Evolutionary conservation across 2,113 vertebrate genomes (phyloP), one percentile per base, ranked within the genome.

Genomic region (Amia ocellicauda): DNA sequence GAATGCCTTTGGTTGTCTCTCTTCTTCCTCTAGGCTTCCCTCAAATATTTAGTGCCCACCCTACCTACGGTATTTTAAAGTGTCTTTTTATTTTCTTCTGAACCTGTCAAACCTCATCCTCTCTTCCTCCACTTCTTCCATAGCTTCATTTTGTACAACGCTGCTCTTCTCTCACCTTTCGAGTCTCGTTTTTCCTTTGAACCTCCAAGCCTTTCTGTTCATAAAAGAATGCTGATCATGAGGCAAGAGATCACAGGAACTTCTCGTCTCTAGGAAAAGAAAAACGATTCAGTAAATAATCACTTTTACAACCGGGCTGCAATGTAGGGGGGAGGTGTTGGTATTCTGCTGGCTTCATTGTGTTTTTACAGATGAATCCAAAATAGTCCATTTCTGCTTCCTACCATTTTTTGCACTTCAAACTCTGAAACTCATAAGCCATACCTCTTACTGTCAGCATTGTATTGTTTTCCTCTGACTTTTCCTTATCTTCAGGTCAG

Each of bases 141-240:
- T 24, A 29, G 27, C 57, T 55, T 67, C 51, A 60, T 69, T 69
- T 63, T 24, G 64, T 69, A 41, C 36, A 14, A 41, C 57, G n/a
- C 20, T 60, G 22, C 29, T 58, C 66, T 27, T 55, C 40, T 64
- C 40, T 19, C 60, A 68, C 40, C 58, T 66, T 51, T 45, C 40
- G 27, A 17, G 47, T 36, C 49, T 27, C 54, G 3, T 27, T 60
- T 3, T 19, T 19, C 16, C 27, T 51, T 26, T 19, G n/a, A n/a
- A n/a, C n/a, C 55, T 63, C 67, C 71, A 70, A 67, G 61, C 66
- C 40, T 19, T 57, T 63, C 77, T 80, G 23, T 57, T 19, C 54
- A 40, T 29, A 31, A 31, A 59, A 54, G 28, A 41, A 31, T 22
- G 40, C 45, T 78, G 76, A 74, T 76, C 74, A 77, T 56, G 67